phyloP scores from a whole-genome alignment of 2,797 vertebrate species.

The Pipistrellus pipistrellus region DNA sequence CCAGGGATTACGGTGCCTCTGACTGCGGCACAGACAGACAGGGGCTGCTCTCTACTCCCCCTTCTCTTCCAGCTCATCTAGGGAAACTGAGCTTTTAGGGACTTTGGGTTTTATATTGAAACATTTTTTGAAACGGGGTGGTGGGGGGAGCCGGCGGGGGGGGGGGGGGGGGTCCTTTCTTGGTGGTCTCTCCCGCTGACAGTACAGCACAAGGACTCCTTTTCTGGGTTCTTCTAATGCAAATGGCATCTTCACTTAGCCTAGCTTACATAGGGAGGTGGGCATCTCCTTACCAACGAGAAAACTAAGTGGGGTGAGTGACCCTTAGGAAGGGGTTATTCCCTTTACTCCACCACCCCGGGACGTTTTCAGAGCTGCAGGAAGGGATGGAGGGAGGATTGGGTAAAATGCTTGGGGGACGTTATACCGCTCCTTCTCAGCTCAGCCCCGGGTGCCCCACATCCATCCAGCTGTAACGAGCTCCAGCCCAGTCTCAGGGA shows the following conservation, averaged over 20 bases:
- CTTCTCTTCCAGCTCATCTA: neutral
- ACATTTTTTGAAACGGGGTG: neutral
- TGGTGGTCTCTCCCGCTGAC: neutral
- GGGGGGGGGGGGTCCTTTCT: neutral
- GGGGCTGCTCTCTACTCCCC: fast-evolving
- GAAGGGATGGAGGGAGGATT: neutral
- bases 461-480: neutral
- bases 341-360: neutral
- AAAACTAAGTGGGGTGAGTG: too few relatives aligned
- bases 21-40: fast-evolving
- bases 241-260: neutral
- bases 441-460: neutral
- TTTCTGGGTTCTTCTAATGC: neutral
- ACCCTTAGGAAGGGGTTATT: neutral
- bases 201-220: neutral
- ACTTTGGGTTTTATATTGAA: neutral
- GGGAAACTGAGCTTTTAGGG: neutral
- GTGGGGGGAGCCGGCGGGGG: neutral
- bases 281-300: neutral
- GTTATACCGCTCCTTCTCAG: fast-evolving
- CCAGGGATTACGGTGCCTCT: neutral
- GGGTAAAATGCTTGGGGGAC: neutral
- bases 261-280: neutral
- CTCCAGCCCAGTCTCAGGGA: neutral
- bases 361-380: neutral